A percentile compares a stretch with the other conserved stretches of the same genome.
Evolutionary conservation across 1,140 invertebrate species (phyloP).

Genomic region (Caenorhabditis brenneri): DNA sequence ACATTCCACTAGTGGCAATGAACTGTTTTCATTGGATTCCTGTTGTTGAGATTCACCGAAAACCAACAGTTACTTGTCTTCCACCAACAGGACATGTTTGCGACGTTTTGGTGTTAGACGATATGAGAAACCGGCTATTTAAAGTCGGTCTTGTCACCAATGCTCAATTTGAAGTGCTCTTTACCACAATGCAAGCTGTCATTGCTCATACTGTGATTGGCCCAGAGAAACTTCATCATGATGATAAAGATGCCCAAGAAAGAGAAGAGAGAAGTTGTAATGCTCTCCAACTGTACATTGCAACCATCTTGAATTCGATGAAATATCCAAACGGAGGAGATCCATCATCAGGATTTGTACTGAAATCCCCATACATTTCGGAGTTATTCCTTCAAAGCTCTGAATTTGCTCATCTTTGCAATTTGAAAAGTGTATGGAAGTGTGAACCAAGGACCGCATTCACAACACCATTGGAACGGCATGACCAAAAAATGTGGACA

Average conservation of each 20-base stretch:
- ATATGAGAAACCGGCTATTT: neutral
- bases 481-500: neutral
- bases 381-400: constrained; percentile 13
- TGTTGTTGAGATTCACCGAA: neutral
- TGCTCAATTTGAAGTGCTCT: constrained; percentile 19
- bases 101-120: neutral
- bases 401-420: constrained; percentile 8
- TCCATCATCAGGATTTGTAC: neutral
- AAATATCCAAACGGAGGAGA: constrained; percentile 25
- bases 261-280: constrained; percentile 18
- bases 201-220: constrained; percentile 28
- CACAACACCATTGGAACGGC: neutral
- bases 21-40: constrained; percentile 26
- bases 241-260: neutral
- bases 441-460: constrained; percentile 6
- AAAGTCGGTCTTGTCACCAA: constrained; percentile 4
- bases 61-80: neutral
- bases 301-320: neutral
- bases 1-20: neutral
- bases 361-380: constrained; percentile 3
- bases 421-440: constrained; percentile 30
- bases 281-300: constrained; percentile 4
- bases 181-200: constrained; percentile 9
- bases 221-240: neutral
- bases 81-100: constrained; percentile 12